Conservation (phyloP, 2,888 invertebrate genomes). For the Drosophila barbarae region DNA sequence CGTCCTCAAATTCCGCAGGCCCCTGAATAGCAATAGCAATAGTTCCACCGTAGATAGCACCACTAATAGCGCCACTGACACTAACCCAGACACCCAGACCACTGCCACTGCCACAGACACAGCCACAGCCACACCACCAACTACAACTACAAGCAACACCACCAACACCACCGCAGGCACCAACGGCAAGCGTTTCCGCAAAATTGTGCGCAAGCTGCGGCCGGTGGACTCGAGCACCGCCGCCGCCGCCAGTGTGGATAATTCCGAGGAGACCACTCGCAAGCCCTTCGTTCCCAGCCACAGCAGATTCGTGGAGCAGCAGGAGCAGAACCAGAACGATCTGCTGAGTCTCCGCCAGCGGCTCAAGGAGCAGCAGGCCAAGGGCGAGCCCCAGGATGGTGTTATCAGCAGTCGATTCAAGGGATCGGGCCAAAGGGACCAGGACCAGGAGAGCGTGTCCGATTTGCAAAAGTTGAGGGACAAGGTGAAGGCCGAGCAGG, state of each 20-base stretch:
- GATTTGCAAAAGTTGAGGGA: slow-evolving; percentile 60
- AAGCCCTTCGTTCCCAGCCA: slow-evolving; percentile 50
- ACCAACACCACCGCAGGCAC: slow-evolving; percentile 40
- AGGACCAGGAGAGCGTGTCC: slow-evolving; percentile 29
- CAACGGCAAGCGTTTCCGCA: slow-evolving; percentile 71
- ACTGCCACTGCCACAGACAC: slow-evolving; percentile 26
- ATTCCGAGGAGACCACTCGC: slow-evolving; percentile 40
- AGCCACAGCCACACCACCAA: slow-evolving; percentile 26
- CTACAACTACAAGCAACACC: slow-evolving; percentile 50
- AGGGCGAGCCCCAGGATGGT: slow-evolving; percentile 44
- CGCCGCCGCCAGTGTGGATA: slow-evolving; percentile 1
- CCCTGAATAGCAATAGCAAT: slow-evolving; percentile 50
- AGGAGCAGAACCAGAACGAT: slow-evolving; percentile 27
- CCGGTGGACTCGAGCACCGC: slow-evolving; percentile 51
- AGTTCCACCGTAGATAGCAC: slow-evolving; percentile 50
- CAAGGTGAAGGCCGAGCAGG: slow-evolving; percentile 62
- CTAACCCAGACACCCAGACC: slow-evolving; percentile 40
- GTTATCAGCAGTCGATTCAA: slow-evolving; percentile 44
- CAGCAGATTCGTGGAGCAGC: slow-evolving; percentile 37
- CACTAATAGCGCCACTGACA: slow-evolving; percentile 66
- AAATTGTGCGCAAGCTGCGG: slow-evolving; percentile 71
- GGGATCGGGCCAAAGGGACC: slow-evolving; percentile 15
- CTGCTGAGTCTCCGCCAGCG: slow-evolving; percentile 62
- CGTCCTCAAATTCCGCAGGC: slow-evolving; percentile 71
- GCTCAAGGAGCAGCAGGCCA: slow-evolving; percentile 53